phyloP scores from a whole-genome alignment of 2,797 vertebrate species.

The Poecilia wingei region DNA sequence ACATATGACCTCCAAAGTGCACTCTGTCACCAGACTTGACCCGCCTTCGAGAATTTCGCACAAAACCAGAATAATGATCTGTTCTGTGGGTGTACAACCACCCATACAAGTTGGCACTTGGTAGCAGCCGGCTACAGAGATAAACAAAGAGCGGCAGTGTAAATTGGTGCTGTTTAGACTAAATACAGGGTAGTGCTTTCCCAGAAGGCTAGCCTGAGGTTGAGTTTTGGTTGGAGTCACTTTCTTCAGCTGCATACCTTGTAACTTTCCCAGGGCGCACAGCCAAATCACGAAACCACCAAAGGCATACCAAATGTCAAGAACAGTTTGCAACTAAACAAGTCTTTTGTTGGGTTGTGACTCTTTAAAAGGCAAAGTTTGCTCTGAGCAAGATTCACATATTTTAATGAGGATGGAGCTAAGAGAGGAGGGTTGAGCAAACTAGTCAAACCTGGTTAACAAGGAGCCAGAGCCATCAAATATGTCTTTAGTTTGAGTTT shows the following conservation, averaged over 20 bases:
- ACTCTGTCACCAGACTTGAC: slow-evolving; percentile 26
- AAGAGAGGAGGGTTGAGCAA: not conserved
- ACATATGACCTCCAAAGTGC: slow-evolving; percentile 58
- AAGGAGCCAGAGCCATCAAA: not conserved
- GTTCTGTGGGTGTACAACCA: slow-evolving; percentile 27
- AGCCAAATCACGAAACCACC: slow-evolving; percentile 41
- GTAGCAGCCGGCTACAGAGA: slow-evolving; percentile 22
- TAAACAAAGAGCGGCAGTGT: slow-evolving; percentile 61
- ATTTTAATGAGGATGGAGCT: not conserved
- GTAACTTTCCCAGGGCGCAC: slow-evolving; percentile 54
- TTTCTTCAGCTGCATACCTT: slow-evolving; percentile 46
- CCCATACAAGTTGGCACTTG: slow-evolving; percentile 28
- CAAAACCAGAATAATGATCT: slow-evolving; percentile 29
- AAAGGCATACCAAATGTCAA: slow-evolving; percentile 14
- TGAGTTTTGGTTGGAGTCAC: slow-evolving; percentile 44
- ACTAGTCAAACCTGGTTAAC: slow-evolving; percentile 50
- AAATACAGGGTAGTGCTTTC: slow-evolving; percentile 50
- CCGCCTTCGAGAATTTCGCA: slow-evolving; percentile 56
- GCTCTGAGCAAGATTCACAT: not conserved
- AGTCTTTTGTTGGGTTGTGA: not conserved
- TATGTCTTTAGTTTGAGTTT: not conserved
- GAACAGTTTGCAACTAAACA: slow-evolving; percentile 10
- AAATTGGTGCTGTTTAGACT: slow-evolving; percentile 50
- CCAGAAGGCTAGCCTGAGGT: slow-evolving; percentile 36
- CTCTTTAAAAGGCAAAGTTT: not conserved